phyloP scores from a whole-genome alignment of 2,113 vertebrate genomes.

The Eulacestoma nigropectus region DNA sequence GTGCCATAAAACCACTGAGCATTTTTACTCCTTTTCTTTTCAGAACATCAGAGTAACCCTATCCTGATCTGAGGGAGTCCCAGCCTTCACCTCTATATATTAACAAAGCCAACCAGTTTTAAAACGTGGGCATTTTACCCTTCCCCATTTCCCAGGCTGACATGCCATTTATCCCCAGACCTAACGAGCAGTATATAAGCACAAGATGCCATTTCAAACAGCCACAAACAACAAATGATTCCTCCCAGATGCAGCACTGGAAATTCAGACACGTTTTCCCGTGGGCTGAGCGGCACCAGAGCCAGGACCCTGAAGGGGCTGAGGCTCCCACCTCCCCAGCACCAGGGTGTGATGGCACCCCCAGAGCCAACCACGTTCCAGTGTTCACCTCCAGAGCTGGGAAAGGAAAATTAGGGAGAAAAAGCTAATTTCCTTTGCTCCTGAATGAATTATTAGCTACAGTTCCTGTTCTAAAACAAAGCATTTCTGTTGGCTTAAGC shows the following conservation, averaged over 20 bases:
- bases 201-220: not conserved
- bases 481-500: not conserved
- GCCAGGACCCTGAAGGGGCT: fast-evolving
- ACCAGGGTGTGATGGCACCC: fast-evolving
- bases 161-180: not conserved
- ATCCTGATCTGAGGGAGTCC: not conserved
- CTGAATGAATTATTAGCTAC: not conserved
- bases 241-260: not conserved
- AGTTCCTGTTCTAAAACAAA: not conserved
- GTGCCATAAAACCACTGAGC: not conserved
- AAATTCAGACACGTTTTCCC: fast-evolving
- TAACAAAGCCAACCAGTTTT: not conserved
- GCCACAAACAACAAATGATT: not conserved
- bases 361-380: not conserved
- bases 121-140: not conserved
- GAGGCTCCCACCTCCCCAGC: not conserved
- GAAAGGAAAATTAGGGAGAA: not conserved
- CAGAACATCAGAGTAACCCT: not conserved
- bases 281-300: fast-evolving
- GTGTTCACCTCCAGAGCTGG: not conserved
- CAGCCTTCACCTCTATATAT: not conserved
- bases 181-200: not conserved
- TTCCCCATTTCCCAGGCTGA: not conserved
- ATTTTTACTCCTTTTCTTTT: not conserved
- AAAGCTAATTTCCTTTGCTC: not conserved